Evolutionary conservation across 2,113 vertebrate species (phyloP), one percentile per base, ranked within the genome.

Genomic region (Cygnus buccinator): DNA sequence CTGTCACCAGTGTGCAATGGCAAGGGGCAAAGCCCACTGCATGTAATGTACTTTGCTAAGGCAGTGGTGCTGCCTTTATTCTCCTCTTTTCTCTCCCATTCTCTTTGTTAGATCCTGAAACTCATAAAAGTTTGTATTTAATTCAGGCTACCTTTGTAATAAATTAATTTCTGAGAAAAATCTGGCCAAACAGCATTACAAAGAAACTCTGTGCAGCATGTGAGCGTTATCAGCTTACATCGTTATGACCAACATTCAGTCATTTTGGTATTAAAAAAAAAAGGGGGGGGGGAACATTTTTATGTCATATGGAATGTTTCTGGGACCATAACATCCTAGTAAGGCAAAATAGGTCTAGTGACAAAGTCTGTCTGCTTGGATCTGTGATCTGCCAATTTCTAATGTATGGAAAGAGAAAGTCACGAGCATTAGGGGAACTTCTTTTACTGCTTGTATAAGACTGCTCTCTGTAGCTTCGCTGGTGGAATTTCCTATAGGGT

Each of bases 321-420:
- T 67, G 84, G 80, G 81, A 63, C 55, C 41, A 26, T 62, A 89
- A 54, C 35, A 62, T 72, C 46, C 48, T 63, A 79, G 41, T 74
- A 74, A 73, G 44, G 57, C 44, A 92, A 87, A 91, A 31, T 17
- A 62, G 52, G 39, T 6, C 18, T 55, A 71, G 78, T 0, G 12
- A 74, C 77, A 86, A 65, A 81, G 63, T 71, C 62, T 76, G 35
- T 52, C 29, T 57, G 58, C 43, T 44, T 79, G 25, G 15, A 29
- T 84, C 54, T 82, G 66, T 68, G 90, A 95, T 92, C 70, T 89
- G 89, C 77, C 58, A 33, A 4, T 76, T 87, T 54, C 84, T 86
- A 62, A 39, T 73, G 77, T 83, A 57, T 7, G 20, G 26, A 6
- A 61, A 55, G 58, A 59, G 78, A 76, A 80, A 83, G 37, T 20